Percentiles rank a stretch among this genome's conserved stretches.
phyloP scores from a whole-genome alignment of 1,140 invertebrate species.

The Fopius arisanus region DNA sequence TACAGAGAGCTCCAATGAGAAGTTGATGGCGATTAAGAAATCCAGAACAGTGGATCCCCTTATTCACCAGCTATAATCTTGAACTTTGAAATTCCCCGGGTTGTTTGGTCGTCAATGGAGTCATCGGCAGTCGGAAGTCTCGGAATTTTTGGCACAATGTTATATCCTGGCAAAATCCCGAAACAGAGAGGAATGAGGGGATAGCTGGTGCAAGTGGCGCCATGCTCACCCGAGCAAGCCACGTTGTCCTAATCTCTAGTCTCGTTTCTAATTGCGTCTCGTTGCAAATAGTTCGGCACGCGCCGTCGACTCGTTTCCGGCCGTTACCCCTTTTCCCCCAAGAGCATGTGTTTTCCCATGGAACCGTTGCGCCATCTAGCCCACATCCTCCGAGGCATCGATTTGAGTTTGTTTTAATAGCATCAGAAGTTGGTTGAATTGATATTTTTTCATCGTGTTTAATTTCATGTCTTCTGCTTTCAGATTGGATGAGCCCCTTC shows the following conservation, averaged over 20 bases:
- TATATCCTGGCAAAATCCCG: background rate
- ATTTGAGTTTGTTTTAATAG: background rate
- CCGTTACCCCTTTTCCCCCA: conserved; percentile 30
- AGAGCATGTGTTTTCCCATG: conserved; percentile 33
- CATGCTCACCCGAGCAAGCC: conserved; percentile 9
- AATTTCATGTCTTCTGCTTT: conserved; percentile 52
- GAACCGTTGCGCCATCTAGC: background rate
- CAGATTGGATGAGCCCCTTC: conserved; percentile 92
- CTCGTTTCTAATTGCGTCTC: conserved; percentile 37
- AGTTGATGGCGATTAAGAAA: background rate
- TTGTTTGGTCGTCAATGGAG: background rate
- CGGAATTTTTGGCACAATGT: background rate
- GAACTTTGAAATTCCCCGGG: no score
- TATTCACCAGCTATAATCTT: no score
- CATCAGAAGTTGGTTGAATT: background rate
- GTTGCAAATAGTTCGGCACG: conserved; percentile 30
- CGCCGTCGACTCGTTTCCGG: conserved; percentile 31
- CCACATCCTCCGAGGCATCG: background rate
- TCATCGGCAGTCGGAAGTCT: background rate
- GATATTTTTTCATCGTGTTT: background rate
- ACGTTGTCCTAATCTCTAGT: conserved; percentile 31
- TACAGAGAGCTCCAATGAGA: background rate
- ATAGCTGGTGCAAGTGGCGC: background rate
- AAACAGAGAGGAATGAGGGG: background rate
- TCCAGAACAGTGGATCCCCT: no score